A percentile compares a stretch with the other conserved stretches of the same genome.
Conservation (phyloP, 2,113 vertebrate species). For the Onychorhynchus coronatus region DNA sequence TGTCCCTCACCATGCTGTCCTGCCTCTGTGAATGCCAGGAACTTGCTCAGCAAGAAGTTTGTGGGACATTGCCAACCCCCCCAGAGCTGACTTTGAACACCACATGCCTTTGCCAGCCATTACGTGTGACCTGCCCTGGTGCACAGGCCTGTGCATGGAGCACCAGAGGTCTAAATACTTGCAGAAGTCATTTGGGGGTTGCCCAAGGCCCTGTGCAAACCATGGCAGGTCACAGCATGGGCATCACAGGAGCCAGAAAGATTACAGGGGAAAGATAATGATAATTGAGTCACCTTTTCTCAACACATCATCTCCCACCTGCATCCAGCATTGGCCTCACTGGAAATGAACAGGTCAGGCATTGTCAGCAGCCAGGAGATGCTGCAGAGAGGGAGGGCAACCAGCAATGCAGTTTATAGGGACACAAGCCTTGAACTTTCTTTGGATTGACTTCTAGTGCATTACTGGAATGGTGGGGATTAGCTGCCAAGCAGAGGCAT, state of each 20-base stretch:
- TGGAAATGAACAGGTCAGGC: not conserved
- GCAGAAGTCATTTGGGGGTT: not conserved
- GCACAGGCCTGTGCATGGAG: not conserved
- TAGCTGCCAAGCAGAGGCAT: not conserved
- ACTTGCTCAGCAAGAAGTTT: conserved; percentile 23
- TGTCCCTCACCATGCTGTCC: not conserved
- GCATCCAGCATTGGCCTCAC: not conserved
- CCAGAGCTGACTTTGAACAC: not conserved
- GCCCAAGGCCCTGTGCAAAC: not conserved
- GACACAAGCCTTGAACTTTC: not conserved
- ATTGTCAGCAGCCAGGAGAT: not conserved
- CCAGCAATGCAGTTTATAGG: not conserved
- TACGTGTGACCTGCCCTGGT: not conserved
- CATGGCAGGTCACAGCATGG: not conserved
- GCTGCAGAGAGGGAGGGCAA: not conserved
- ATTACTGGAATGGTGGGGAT: not conserved
- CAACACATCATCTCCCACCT: not conserved
- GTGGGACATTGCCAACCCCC: not conserved
- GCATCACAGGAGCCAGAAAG: fast-evolving
- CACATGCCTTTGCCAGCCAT: not conserved
- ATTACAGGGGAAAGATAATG: not conserved
- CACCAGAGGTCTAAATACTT: not conserved
- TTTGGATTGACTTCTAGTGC: fast-evolving
- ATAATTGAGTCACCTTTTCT: not conserved
- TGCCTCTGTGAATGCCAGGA: not conserved